phyloP scores from a whole-genome alignment of 2,888 invertebrate genomes.

The Chrysolina oricalcia region DNA sequence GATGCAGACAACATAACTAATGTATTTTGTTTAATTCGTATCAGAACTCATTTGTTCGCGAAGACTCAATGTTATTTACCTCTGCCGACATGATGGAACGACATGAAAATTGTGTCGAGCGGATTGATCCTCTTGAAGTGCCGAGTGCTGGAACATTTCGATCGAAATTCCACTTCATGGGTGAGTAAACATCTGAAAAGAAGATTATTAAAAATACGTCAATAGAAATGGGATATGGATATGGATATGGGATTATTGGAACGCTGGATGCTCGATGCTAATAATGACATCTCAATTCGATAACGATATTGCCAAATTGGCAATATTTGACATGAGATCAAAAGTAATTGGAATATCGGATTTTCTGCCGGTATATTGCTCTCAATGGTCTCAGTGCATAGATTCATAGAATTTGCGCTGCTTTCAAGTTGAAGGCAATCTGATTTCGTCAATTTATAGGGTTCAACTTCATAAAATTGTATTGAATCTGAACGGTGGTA shows the following conservation, averaged over 20 bases:
- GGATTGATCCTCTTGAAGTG: slow-evolving; percentile 56
- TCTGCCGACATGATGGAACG: slow-evolving; percentile 61
- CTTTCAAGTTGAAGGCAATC: no score
- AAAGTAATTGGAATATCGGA: neutral
- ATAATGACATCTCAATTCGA: neutral
- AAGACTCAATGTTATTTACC: slow-evolving; percentile 54
- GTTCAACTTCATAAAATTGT: no score
- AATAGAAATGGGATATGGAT: slow-evolving; percentile 32
- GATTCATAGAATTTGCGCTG: no score
- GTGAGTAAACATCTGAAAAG: slow-evolving; percentile 60
- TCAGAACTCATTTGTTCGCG: slow-evolving; percentile 36
- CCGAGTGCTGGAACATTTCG: slow-evolving; percentile 45
- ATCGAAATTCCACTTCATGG: slow-evolving; percentile 61
- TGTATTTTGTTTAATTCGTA: slow-evolving; percentile 42
- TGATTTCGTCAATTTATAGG: no score
- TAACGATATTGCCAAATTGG: neutral
- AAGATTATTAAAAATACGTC: slow-evolving; percentile 1
- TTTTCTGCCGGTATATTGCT: no score
- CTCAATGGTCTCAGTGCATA: no score
- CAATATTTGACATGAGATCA: neutral
- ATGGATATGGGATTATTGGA: neutral
- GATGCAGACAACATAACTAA: slow-evolving; percentile 39
- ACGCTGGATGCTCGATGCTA: neutral
- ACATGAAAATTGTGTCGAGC: slow-evolving; percentile 62
- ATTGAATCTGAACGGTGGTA: no score